A percentile compares a stretch with the other conserved stretches of the same genome.
Evolutionary conservation across 1,140 invertebrate genomes (phyloP).

Genomic region (Drosophila albomicans): DNA sequence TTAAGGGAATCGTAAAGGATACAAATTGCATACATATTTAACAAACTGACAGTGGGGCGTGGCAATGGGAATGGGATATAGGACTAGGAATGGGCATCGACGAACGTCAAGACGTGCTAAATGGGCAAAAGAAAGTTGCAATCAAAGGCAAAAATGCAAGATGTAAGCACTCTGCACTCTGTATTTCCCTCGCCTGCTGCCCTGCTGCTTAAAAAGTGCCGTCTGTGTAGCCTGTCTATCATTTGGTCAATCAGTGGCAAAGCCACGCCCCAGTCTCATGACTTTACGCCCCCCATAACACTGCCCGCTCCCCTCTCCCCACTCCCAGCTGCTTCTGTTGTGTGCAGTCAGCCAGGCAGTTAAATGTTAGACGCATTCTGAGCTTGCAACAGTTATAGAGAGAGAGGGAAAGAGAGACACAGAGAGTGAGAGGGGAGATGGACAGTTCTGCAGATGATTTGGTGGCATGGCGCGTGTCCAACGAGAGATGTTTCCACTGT

Average conservation of each 20-base stretch:
- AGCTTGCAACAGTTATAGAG: constrained; percentile 51
- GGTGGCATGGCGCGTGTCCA: constrained; percentile 80
- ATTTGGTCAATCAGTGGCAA: constrained; percentile 76
- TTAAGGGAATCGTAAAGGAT: constrained; percentile 28
- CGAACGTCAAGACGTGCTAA: constrained; percentile 68
- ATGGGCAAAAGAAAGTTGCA: constrained; percentile 72
- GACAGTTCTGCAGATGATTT: constrained; percentile 68
- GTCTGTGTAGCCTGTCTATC: constrained; percentile 67
- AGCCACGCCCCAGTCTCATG: constrained; percentile 33
- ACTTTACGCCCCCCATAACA: not conserved
- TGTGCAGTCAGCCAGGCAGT: constrained; percentile 46
- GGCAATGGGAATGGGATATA: constrained; percentile 11
- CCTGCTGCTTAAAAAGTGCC: not conserved
- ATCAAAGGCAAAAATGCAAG: constrained; percentile 71
- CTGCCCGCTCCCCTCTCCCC: too few species aligned
- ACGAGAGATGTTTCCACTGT: constrained; percentile 73
- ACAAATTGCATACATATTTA: constrained; percentile 70
- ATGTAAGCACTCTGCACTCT: constrained; percentile 49
- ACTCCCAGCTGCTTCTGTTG: not conserved
- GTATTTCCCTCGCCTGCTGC: not conserved
- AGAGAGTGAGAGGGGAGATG: not conserved
- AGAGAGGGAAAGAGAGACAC: not conserved
- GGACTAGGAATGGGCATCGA: constrained; percentile 30
- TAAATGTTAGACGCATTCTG: constrained; percentile 69
- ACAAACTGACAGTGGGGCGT: constrained; percentile 26